Evolutionary conservation across 30 jellyfish, hydroid and myxozoan species (phyloP).

Genomic region (Pseudorhiza aurosa): DNA sequence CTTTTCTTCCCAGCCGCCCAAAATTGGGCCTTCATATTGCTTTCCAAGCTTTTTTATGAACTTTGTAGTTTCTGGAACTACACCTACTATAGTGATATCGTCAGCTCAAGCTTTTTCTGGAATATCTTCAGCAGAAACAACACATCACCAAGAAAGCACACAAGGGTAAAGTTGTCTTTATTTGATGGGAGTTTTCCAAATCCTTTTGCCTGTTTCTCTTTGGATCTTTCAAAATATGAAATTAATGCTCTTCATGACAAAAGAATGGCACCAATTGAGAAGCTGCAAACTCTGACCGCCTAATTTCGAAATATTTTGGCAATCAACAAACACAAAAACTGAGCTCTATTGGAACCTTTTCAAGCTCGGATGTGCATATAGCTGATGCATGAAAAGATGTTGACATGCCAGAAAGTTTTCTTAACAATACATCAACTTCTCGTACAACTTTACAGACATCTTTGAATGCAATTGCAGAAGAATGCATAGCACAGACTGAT

Average conservation of each 20-base stretch:
- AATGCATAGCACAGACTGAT: conserved; percentile 58
- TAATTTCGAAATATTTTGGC: conserved; percentile 24
- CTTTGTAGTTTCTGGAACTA: conserved; percentile 18
- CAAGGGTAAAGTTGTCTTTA: conserved; percentile 44
- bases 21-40: conserved; percentile 30
- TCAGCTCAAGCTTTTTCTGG: conserved; percentile 39
- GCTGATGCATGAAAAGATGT: conserved; percentile 34
- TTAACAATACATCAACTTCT: conserved; percentile 8
- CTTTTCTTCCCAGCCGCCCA: conserved; percentile 23
- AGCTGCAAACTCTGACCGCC: conserved; percentile 50
- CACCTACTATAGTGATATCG: conserved; percentile 15
- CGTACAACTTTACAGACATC: conserved; percentile 42
- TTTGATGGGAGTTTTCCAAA: conserved; percentile 43
- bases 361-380: conserved; percentile 37
- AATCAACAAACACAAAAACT: neutral
- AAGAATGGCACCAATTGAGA: conserved; percentile 32
- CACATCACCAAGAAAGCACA: conserved; percentile 47
- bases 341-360: conserved; percentile 7
- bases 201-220: conserved; percentile 27
- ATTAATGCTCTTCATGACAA: conserved; percentile 29
- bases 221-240: conserved; percentile 2
- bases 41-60: conserved; percentile 31
- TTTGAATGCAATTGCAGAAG: conserved; percentile 42
- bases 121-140: conserved; percentile 35
- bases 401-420: conserved; percentile 38